Evolutionary conservation across 2,797 vertebrate species (phyloP).

Genomic region (Typhlichthys eigenmanni): DNA sequence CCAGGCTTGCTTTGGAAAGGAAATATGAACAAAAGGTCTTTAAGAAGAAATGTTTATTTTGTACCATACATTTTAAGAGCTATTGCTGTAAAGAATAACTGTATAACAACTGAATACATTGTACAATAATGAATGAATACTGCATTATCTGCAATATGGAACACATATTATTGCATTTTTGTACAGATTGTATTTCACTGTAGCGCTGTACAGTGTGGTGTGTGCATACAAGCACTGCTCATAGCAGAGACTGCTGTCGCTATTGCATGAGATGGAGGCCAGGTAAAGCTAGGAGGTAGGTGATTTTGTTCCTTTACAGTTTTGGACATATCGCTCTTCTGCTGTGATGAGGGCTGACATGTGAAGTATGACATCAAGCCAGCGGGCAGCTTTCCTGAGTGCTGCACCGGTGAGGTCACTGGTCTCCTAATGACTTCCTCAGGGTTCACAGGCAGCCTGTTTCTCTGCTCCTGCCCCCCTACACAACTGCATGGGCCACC

Average conservation of each 20-base stretch:
- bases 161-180: too few species aligned
- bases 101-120: too few species aligned
- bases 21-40: too few species aligned
- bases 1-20: too few species aligned
- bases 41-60: too few species aligned
- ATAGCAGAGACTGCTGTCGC: background rate
- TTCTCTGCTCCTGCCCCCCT: conserved; percentile 31
- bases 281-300: conserved; percentile 47
- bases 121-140: too few species aligned
- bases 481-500: conserved; percentile 28
- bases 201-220: too few species aligned
- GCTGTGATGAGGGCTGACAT: conserved; percentile 56
- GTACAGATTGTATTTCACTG: too few species aligned
- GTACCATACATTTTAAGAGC: too few species aligned
- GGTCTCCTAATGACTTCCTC: conserved; percentile 55
- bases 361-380: conserved; percentile 58
- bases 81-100: too few species aligned
- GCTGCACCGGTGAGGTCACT: conserved; percentile 53
- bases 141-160: too few species aligned
- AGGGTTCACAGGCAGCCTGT: conserved; percentile 24
- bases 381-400: conserved; percentile 41
- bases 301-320: conserved; percentile 49
- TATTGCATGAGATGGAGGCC: conserved; percentile 18
- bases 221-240: conserved; percentile 11
- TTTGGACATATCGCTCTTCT: conserved; percentile 50